Evolutionary conservation across 2,888 invertebrate genomes (phyloP).

Genomic region (Dryadula phaetusa): DNA sequence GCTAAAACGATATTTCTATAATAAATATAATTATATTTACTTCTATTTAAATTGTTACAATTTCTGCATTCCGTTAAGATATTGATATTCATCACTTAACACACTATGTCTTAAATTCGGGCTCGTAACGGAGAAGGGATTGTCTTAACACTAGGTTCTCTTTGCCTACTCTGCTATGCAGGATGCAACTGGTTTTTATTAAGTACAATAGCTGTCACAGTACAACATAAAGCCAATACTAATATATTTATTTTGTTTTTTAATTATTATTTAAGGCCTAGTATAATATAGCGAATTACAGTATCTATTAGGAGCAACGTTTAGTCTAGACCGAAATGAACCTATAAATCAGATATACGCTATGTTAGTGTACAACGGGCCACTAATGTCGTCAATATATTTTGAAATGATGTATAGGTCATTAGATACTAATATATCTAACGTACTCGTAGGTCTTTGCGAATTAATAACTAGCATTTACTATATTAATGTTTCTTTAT

Average conservation of each 20-base stretch:
- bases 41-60: too few species aligned
- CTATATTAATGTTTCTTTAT: background rate
- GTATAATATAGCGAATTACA: background rate
- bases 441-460: background rate
- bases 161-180: too few species aligned
- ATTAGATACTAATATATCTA: too few species aligned
- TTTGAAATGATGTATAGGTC: conserved; percentile 2
- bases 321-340: conserved; percentile 11
- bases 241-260: too few species aligned
- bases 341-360: conserved; percentile 19
- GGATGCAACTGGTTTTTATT: too few species aligned
- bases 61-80: too few species aligned
- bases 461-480: conserved; percentile 6
- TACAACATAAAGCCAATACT: too few species aligned
- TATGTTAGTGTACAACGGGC: conserved; percentile 7
- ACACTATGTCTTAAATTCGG: background rate
- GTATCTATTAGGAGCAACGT: background rate
- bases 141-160: too few species aligned
- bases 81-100: too few species aligned
- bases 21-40: too few species aligned
- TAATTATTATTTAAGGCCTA: background rate
- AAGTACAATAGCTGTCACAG: too few species aligned
- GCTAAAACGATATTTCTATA: too few species aligned
- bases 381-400: conserved; percentile 13
- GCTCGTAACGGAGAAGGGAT: background rate